Evolutionary conservation across 92 coral and sea anemone genomes (phyloP), one percentile per base, ranked within the genome.

Genomic region (Phenganax subtilis): DNA sequence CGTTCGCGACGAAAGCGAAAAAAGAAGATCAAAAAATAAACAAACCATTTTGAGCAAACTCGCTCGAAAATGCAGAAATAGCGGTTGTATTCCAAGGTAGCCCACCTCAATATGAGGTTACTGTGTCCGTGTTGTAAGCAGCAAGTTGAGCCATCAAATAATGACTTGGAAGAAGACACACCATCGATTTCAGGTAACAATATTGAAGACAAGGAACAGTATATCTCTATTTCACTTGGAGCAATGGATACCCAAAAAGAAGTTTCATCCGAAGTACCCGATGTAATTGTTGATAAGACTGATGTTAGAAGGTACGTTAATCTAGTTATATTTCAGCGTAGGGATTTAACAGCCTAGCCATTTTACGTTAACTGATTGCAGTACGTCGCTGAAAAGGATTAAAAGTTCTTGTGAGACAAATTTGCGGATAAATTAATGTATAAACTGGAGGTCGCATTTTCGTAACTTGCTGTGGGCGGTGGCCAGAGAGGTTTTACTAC

Each of bases 71-170:
- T 37, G 47, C 47, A 37, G 47, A 37, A 37, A 37, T 37, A 37
- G 47, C 47, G 47, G 47, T 69, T 29, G 47, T 9, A 4, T 69
- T 0, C 12, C 52, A 69, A 6, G 52, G 51, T 29, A 10, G 52
- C 52, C 15, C 52, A 12, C 51, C 52, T 14, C 25, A 59, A 69
- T 25, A 76, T 76, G 81, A 76, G 37, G 59, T 62, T 76, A 3
- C 55, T 51, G 51, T 76, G 81, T 15, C 81, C 81, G 5, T 76
- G 81, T 31, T 76, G 81, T 17, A 25, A 12, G 51, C 47, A 58
- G 12, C 57, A 76, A 30, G 30, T 76, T 16, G 6, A n/a, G 4
- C 81, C 81, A 10, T 29, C 55, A 54, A 53, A 76, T 17, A 53
- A 76, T 6, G 14, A 12, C 6, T 66, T 66, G 47, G 30, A 66